A percentile compares a stretch with the other conserved stretches of the same genome.
Conservation (phyloP, 2,797 vertebrate species). For the Neostethus bicornis region DNA sequence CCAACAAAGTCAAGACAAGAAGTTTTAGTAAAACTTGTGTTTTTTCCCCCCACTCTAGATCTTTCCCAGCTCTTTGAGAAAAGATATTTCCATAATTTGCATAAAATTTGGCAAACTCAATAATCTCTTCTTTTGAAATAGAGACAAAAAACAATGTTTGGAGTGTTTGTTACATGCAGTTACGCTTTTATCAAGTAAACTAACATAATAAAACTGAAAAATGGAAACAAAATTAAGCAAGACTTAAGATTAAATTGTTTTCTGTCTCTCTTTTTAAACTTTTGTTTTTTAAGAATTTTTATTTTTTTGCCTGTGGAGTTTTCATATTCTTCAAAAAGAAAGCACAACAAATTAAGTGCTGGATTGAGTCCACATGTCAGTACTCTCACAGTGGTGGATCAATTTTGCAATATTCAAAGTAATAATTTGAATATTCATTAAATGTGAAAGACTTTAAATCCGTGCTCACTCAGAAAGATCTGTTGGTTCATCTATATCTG, state of each 20-base stretch:
- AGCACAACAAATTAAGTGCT: not conserved
- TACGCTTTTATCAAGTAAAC: too few relatives aligned
- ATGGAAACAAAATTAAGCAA: not conserved
- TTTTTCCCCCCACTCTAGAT: too few relatives aligned
- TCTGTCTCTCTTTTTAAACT: not conserved
- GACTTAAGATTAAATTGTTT: not conserved
- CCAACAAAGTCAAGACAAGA: conserved; percentile 42
- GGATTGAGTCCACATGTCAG: not conserved
- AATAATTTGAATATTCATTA: not conserved
- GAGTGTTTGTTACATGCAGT: conserved; percentile 13
- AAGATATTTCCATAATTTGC: conserved; percentile 39
- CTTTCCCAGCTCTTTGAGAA: conserved; percentile 13
- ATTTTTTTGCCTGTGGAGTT: not conserved
- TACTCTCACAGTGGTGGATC: not conserved
- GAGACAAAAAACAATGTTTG: conserved; percentile 10
- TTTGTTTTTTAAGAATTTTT: not conserved
- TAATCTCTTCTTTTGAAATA: conserved; percentile 9
- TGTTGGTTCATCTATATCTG: not conserved
- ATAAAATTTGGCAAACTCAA: conserved; percentile 25
- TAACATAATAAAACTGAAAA: too few relatives aligned
- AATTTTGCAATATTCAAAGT: not conserved
- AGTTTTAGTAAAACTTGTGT: conserved; percentile 34
- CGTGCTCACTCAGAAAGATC: not conserved
- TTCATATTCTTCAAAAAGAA: not conserved
- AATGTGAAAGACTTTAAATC: not conserved